Evolutionary conservation across 30 jellyfish, hydroid and myxozoan genomes (phyloP), one percentile per base, ranked within the genome.

Genomic region (Nemopilema nomurai): DNA sequence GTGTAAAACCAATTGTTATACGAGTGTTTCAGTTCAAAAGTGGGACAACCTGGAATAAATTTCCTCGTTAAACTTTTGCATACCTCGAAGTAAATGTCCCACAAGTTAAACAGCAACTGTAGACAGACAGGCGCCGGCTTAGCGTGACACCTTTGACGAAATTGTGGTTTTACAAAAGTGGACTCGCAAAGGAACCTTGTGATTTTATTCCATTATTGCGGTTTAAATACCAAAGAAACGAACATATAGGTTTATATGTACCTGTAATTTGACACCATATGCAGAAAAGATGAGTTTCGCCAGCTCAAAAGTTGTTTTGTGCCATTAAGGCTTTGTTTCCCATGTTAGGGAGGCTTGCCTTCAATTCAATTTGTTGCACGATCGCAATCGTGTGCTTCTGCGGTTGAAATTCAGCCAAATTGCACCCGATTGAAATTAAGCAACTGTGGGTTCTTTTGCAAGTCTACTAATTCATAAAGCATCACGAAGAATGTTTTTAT

Each of bases 121-220:
- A 32, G 83, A 73, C 83, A 49, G 83, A 0, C 83, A 22, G 83
- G 83, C 83, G 83, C 83, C 83, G 33, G 83, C 70, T 41, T 73
- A 73, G 49, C 69, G 33, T 73, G 83, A 33, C 27, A 73, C 19
- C 50, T 73, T 73, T 73, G 50, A 73, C 33, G 69, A 32, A 73
- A 13, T 73, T 73, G 83, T 73, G 83, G 83, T 73, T 29, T 73
- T 67, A 69, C 83, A 30, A 30, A 27, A 16, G 51, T 73, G 71
- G 24, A 30, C 68, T 30, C 33, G 83, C 28, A 73, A 73, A 73
- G 81, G 49, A 66, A 49, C 51, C 28, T n/a, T 69, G 49, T 41
- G 57, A 73, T 4, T 51, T 73, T 30, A 73, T 73, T 73, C 41
- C 83, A 73, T 73, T 73, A 73, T 31, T 73, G 83, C 69, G 70